Evolutionary conservation across 2,113 vertebrate species (phyloP).

Genomic region (Tachysurus vachellii): DNA sequence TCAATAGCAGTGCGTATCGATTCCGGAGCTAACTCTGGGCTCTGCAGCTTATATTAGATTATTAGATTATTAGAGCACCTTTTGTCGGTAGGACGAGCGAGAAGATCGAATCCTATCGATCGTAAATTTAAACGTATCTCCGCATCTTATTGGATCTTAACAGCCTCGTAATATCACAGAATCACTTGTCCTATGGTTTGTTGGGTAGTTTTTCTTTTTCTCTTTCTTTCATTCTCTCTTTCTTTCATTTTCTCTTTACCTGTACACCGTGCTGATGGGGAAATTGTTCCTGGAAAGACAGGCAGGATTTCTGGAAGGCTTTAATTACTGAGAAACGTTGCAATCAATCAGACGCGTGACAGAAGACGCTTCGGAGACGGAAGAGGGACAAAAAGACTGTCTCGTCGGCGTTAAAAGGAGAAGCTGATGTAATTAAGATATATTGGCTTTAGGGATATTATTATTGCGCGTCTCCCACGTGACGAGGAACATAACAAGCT

Average conservation of each 20-base stretch:
- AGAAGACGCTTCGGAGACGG: conserved; percentile 33
- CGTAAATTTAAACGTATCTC: not conserved
- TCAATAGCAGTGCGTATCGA: conserved; percentile 17
- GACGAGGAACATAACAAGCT: conserved; percentile 14
- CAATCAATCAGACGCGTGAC: conserved; percentile 57
- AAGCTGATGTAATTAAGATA: conserved; percentile 62
- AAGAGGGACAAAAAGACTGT: not conserved
- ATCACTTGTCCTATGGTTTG: not conserved
- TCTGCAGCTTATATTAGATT: conserved; percentile 7
- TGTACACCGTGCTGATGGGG: conserved; percentile 29
- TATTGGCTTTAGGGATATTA: conserved; percentile 47
- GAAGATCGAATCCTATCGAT: conserved; percentile 11
- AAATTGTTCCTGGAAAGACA: conserved; percentile 51
- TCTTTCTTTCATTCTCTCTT: not conserved
- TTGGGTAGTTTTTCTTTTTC: not conserved
- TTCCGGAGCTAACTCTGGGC: conserved; percentile 19
- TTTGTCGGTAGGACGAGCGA: not conserved
- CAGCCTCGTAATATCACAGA: not conserved
- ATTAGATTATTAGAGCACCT: not conserved
- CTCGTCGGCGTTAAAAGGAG: conserved; percentile 36
- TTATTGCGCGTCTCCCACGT: conserved; percentile 37
- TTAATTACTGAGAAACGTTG: conserved; percentile 58
- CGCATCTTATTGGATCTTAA: not conserved
- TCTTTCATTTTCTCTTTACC: conserved; percentile 35
- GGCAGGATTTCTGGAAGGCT: conserved; percentile 52